Evolutionary conservation across 2,797 vertebrate species (phyloP).

Genomic region (Vespertilio murinus): DNA sequence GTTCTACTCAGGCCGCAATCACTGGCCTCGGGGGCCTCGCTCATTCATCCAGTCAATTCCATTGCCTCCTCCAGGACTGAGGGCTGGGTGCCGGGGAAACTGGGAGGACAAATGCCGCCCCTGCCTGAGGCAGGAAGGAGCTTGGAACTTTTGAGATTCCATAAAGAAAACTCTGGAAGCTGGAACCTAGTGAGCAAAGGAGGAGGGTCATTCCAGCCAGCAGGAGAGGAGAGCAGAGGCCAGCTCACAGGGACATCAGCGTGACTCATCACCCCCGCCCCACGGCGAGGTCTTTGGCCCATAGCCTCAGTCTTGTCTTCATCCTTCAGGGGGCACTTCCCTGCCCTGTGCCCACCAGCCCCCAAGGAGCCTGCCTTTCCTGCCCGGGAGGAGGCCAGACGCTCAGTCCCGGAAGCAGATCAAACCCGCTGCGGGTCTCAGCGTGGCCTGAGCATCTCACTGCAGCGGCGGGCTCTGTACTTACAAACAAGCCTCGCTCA

Average conservation of each 20-base stretch:
- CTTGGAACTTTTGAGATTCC: not conserved
- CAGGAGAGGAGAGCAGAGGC: fast-evolving
- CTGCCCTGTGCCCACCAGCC: fast-evolving
- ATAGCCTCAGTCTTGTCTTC: fast-evolving
- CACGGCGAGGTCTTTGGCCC: not conserved
- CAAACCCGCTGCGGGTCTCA: not conserved
- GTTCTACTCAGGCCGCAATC: fast-evolving
- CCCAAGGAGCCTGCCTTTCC: fast-evolving
- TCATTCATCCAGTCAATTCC: fast-evolving
- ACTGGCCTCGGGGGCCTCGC: fast-evolving
- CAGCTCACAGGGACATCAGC: fast-evolving
- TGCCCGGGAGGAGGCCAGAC: fast-evolving
- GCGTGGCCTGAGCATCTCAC: conserved; percentile 67
- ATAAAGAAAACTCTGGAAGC: not conserved
- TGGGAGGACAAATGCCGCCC: not conserved
- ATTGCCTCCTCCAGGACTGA: fast-evolving
- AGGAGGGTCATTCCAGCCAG: not conserved
- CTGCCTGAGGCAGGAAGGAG: not conserved
- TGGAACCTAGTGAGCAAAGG: not conserved
- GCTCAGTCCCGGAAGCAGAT: fast-evolving
- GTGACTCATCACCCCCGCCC: not conserved
- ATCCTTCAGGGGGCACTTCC: fast-evolving
- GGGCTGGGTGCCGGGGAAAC: not conserved
- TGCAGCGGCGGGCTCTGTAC: conserved; percentile 70
- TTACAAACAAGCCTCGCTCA: conserved; percentile 81